phyloP scores from a whole-genome alignment of 2,888 invertebrate genomes.

The Mycalesis mineus region DNA sequence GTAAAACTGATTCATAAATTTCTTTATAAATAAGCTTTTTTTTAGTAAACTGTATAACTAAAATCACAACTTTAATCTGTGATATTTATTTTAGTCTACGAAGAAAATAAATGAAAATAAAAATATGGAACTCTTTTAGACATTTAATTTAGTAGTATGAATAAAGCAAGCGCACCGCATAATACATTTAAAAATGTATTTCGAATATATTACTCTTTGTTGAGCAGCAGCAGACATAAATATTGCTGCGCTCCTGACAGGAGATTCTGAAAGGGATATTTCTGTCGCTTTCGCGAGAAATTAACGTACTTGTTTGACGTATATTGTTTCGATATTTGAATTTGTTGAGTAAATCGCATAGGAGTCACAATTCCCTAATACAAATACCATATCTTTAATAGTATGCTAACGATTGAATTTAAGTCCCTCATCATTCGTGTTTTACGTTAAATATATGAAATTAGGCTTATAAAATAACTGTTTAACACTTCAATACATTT shows the following conservation, averaged over 20 bases:
- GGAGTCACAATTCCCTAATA: too few relatives aligned
- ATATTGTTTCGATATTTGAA: conserved; percentile 24
- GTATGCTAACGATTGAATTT: too few relatives aligned
- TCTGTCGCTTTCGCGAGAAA: conserved; percentile 26
- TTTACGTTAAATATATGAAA: too few relatives aligned
- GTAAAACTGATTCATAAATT: too few relatives aligned
- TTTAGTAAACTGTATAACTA: too few relatives aligned
- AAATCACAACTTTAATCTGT: too few relatives aligned
- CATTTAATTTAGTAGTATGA: background rate
- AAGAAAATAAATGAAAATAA: background rate
- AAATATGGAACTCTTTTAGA: background rate
- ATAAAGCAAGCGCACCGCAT: background rate
- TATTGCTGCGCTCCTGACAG: conserved; percentile 30
- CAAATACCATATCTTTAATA: too few relatives aligned
- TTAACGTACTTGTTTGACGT: conserved; percentile 32
- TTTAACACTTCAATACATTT: too few relatives aligned
- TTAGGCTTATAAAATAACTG: too few relatives aligned
- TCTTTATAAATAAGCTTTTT: too few relatives aligned
- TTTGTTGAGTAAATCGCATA: background rate
- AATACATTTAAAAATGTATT: background rate
- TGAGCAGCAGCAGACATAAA: conserved; percentile 24
- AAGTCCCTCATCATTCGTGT: too few relatives aligned
- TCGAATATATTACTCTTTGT: conserved; percentile 25
- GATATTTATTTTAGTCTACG: too few relatives aligned
- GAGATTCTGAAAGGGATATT: conserved; percentile 30